A percentile compares a stretch with the other conserved stretches of the same genome.
Conservation (phyloP, 2,888 invertebrate species). For the Acholoe squamosa region DNA sequence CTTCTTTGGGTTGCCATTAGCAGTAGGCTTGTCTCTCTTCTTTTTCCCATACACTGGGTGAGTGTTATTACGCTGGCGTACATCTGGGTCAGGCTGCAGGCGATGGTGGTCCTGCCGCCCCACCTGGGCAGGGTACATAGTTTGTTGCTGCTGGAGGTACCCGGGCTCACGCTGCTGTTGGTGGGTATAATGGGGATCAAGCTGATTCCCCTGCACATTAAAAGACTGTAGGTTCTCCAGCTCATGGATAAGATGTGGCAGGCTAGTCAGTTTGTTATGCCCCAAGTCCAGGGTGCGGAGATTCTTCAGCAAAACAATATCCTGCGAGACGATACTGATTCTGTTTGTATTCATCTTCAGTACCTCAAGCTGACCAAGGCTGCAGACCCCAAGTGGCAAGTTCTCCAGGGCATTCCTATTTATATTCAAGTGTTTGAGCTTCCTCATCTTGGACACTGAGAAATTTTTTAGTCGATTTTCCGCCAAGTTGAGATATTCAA, state of each 20-base stretch:
- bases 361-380: conserved; percentile 74
- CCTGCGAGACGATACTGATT: conserved; percentile 77
- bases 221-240: conserved; percentile 78
- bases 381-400: conserved; percentile 78
- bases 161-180: not conserved
- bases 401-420: conserved; percentile 77
- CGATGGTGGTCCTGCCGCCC: conserved; percentile 48
- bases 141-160: not conserved
- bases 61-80: not conserved
- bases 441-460: conserved; percentile 76
- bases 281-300: conserved; percentile 78
- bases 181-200: conserved; percentile 47
- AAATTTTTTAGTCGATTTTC: conserved; percentile 77
- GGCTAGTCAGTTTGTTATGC: conserved; percentile 76
- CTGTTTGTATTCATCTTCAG: conserved; percentile 77
- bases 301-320: conserved; percentile 76
- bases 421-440: conserved; percentile 76
- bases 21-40: conserved; percentile 1
- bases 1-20: not conserved
- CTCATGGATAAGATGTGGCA: conserved; percentile 79
- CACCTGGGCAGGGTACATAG: conserved; percentile 49
- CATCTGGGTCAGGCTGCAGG: not conserved
- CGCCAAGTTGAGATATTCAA: conserved; percentile 78
- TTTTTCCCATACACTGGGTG: conserved; percentile 17
- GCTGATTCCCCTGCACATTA: conserved; percentile 78